phyloP scores from a whole-genome alignment of 2,113 vertebrate genomes.

The Stomatorhinus ivindoensis region DNA sequence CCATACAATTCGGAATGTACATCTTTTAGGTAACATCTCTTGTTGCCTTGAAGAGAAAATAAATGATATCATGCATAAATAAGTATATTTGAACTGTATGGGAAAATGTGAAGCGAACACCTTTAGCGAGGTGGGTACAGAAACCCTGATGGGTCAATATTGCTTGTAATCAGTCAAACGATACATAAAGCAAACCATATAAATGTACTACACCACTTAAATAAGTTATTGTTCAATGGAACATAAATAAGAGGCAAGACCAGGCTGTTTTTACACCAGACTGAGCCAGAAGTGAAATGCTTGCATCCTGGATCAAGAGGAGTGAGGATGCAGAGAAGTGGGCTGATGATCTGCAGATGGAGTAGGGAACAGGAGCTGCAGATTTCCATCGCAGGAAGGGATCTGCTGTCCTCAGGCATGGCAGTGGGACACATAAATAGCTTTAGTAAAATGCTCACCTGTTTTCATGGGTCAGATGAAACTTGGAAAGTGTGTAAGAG shows the following conservation, averaged over 20 bases:
- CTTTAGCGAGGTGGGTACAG: neutral
- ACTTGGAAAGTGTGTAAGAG: neutral
- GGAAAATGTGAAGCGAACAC: neutral
- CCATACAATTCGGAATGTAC: neutral
- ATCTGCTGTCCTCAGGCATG: neutral
- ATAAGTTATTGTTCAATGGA: neutral
- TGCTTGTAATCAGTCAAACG: neutral
- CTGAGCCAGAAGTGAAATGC: neutral
- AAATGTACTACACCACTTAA: too few species aligned
- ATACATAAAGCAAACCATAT: too few species aligned
- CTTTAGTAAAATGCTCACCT: constrained; percentile 2
- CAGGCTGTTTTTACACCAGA: neutral
- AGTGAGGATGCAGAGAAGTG: neutral
- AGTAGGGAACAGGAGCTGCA: neutral
- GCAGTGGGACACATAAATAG: neutral
- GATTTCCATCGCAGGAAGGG: neutral
- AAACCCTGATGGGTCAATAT: neutral
- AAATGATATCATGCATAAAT: neutral
- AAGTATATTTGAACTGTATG: neutral
- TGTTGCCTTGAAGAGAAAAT: neutral
- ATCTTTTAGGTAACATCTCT: neutral
- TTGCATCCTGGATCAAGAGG: neutral
- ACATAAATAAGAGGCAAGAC: neutral
- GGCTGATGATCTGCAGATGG: neutral
- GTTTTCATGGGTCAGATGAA: neutral